Conservation (phyloP, 2,113 vertebrate species). For the Poeciliopsis prolifica region DNA sequence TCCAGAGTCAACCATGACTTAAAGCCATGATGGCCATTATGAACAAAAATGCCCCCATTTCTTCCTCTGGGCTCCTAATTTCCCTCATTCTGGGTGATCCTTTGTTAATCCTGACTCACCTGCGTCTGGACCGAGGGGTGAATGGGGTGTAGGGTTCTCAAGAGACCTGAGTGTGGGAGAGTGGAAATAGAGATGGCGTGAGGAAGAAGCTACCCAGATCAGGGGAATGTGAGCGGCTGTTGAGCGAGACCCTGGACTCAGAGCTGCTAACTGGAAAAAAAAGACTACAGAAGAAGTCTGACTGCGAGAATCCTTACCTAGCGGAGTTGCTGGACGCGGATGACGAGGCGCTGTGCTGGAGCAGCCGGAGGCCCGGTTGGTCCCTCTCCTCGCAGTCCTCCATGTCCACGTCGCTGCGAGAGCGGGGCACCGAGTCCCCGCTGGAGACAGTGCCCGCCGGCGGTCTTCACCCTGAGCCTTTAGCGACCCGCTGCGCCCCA, state of each 20-base stretch:
- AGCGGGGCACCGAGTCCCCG: constrained; percentile 87
- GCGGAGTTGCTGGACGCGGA: constrained; percentile 90
- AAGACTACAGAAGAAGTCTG: neutral
- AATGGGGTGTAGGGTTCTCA: constrained; percentile 94
- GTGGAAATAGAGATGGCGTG: constrained; percentile 32
- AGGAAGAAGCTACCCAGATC: constrained; percentile 21
- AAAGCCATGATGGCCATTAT: neutral
- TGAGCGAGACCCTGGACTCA: neutral
- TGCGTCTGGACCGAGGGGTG: constrained; percentile 90
- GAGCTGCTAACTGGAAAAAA: neutral
- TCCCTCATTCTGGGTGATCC: no score
- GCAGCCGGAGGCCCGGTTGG: constrained; percentile 72
- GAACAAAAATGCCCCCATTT: neutral
- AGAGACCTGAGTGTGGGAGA: constrained; percentile 83
- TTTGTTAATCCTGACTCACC: constrained; percentile 73
- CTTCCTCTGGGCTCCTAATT: neutral
- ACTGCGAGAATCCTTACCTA: constrained; percentile 67
- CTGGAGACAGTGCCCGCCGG: constrained; percentile 70
- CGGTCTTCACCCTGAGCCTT: constrained; percentile 93
- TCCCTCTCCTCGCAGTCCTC: constrained; percentile 86
- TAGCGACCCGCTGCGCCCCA: constrained; percentile 91
- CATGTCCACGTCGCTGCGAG: constrained; percentile 94
- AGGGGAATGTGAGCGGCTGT: neutral
- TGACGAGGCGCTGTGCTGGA: constrained; percentile 89
- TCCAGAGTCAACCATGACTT: neutral